A percentile compares a stretch with the other conserved stretches of the same genome.
These are phyloP conservation scores for Alviniconcha marisindica DNA, from an alignment of 1,140 invertebrate genomes.

Conservation along the genomic window DNA sequence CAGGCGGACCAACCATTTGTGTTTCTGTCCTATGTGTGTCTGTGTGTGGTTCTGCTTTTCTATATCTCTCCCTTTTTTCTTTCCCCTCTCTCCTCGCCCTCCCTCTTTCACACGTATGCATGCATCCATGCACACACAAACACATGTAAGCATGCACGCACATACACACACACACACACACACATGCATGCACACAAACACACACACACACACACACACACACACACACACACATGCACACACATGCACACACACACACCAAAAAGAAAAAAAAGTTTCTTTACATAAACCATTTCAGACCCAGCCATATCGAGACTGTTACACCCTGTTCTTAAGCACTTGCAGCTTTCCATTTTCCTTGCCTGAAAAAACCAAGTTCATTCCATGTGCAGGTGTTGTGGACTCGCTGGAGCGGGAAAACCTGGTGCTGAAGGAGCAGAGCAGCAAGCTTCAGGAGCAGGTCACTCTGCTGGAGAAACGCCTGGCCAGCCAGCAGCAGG, in stretches of 20 bases:
- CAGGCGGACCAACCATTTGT: background rate
- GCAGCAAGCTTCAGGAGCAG: constrained; percentile 64
- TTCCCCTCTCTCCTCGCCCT: too few species aligned
- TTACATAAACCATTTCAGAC: too few species aligned
- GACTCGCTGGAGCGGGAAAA: constrained; percentile 77
- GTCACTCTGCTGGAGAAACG: constrained; percentile 61
- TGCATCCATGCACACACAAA: too few species aligned
- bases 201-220: background rate
- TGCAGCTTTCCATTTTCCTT: too few species aligned
- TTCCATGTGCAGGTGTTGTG: constrained; percentile 52
- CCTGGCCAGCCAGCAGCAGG: constrained; percentile 49
- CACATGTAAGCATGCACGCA: background rate
- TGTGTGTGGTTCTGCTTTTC: background rate
- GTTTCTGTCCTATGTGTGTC: background rate
- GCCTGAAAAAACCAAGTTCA: too few species aligned
- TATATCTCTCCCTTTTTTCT: too few species aligned
- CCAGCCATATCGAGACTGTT: too few species aligned
- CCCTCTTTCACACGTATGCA: too few species aligned
- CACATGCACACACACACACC: background rate
- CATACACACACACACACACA: background rate
- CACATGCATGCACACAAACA: background rate
- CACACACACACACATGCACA: background rate
- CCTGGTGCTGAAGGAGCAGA: constrained; percentile 69
- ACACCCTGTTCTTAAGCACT: too few species aligned
- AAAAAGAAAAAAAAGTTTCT: too few species aligned